A percentile compares a stretch with the other conserved stretches of the same genome.
Evolutionary conservation across 2,113 vertebrate species (phyloP).

Genomic region (Benitochromis conjunctus): DNA sequence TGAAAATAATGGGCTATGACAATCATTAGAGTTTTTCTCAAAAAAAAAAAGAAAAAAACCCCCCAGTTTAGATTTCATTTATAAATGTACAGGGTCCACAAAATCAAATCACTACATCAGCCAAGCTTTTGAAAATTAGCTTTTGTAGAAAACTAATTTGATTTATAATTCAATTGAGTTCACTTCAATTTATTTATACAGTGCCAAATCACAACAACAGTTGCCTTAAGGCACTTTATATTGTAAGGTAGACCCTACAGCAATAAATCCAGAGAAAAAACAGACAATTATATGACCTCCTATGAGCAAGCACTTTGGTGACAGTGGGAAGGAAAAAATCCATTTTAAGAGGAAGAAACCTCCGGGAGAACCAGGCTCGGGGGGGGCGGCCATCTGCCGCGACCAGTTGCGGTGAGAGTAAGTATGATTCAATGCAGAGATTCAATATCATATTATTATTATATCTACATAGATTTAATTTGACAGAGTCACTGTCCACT

Average conservation of each 20-base stretch:
- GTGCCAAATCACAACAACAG: background rate
- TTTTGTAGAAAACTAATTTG: background rate
- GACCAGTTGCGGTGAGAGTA: background rate
- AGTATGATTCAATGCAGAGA: background rate
- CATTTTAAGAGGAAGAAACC: background rate
- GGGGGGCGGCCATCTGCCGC: background rate
- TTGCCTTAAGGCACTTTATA: background rate
- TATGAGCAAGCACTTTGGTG: background rate
- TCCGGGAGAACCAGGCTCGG: background rate
- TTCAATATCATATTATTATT: accelerated
- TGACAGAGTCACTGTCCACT: background rate
- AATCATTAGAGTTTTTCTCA: background rate
- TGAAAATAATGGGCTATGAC: background rate
- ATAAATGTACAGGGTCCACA: background rate
- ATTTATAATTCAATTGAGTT: background rate
- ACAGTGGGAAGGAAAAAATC: background rate
- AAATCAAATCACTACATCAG: background rate
- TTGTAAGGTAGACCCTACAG: background rate
- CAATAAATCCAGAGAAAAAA: background rate
- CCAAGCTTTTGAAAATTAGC: background rate
- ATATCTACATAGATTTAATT: accelerated
- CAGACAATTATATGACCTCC: background rate
- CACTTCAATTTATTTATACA: background rate
- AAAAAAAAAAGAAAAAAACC: background rate
- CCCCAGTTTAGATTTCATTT: background rate